These are phyloP conservation scores for Drosophila pseudoobscura DNA, from an alignment of 1,140 invertebrate genomes.

Conservation along the genomic window DNA sequence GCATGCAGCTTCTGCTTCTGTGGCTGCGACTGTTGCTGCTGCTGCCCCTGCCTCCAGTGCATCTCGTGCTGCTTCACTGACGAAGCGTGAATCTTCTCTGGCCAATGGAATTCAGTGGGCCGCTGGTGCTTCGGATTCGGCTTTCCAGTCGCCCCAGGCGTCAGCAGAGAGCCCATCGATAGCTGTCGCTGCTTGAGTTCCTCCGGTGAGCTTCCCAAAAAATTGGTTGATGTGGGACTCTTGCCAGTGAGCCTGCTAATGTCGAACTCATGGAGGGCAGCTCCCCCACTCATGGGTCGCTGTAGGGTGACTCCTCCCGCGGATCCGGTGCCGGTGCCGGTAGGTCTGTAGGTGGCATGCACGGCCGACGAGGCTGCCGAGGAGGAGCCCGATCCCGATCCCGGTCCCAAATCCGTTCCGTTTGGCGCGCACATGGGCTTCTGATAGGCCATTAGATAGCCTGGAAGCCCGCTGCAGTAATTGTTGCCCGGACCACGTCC, in stretches of 20 bases:
- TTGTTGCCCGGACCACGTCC: constrained; percentile 79
- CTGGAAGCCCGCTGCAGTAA: constrained; percentile 36
- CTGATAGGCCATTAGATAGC: constrained; percentile 34
- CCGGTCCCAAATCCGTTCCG: constrained; percentile 23
- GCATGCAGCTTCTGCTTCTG: constrained; percentile 32
- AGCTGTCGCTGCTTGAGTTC: constrained; percentile 55
- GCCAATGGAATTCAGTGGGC: constrained; percentile 79
- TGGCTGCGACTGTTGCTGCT: constrained; percentile 46
- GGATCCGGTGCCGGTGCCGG: constrained; percentile 1
- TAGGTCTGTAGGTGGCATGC: constrained; percentile 49
- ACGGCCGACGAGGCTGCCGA: constrained; percentile 72
- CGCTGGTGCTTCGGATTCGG: constrained; percentile 49
- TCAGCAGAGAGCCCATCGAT: constrained; percentile 25
- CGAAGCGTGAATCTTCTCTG: constrained; percentile 82
- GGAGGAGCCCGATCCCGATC: constrained; percentile 72
- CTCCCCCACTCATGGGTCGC: constrained; percentile 57
- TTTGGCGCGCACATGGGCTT: constrained; percentile 49
- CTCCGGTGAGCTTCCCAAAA: constrained; percentile 65
- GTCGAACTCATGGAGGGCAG: constrained; percentile 78
- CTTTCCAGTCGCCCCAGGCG: constrained; percentile 2
- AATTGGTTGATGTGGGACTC: constrained; percentile 83
- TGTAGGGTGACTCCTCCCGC: constrained; percentile 10
- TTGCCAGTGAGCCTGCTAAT: constrained; percentile 83
- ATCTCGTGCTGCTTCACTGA: constrained; percentile 81
- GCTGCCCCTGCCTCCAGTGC: constrained; percentile 70